These are phyloP conservation scores for Phymanthus crucifer DNA, from an alignment of 92 coral and sea anemone species.

Conservation along the genomic window DNA sequence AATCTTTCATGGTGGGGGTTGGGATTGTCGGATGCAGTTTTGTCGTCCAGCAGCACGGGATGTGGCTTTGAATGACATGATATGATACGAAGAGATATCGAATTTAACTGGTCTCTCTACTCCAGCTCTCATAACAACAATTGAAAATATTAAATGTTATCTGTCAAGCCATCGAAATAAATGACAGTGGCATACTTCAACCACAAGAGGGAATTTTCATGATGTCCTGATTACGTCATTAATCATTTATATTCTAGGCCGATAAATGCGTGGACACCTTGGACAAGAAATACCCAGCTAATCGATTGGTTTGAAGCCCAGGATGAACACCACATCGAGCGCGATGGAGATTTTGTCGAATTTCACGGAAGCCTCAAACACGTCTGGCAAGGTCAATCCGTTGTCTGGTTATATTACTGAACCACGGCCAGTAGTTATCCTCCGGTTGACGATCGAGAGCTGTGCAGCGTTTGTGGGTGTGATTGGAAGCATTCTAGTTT, in stretches of 20 bases:
- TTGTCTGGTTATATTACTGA: slow-evolving; percentile 36
- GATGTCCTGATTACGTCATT: slow-evolving; percentile 8
- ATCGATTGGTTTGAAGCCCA: slow-evolving; percentile 6
- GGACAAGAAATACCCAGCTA: background rate
- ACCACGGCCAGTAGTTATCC: slow-evolving; percentile 40
- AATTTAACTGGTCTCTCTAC: background rate
- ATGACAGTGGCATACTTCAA: background rate
- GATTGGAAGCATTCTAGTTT: slow-evolving; percentile 67
- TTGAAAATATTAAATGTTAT: background rate
- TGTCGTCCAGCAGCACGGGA: background rate
- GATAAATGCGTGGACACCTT: background rate
- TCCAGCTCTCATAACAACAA: background rate
- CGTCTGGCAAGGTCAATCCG: background rate
- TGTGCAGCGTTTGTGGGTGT: slow-evolving; percentile 72
- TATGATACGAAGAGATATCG: background rate
- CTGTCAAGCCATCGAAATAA: background rate
- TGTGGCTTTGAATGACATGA: background rate
- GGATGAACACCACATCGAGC: background rate
- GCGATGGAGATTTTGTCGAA: background rate
- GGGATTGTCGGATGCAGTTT: no score
- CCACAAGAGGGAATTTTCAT: background rate
- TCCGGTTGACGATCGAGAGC: slow-evolving; percentile 55
- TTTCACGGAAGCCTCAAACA: background rate
- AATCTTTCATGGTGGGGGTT: no score
- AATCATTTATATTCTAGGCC: background rate